Conservation (phyloP, 2,113 vertebrate species). For the Orthochromis indermauri region DNA sequence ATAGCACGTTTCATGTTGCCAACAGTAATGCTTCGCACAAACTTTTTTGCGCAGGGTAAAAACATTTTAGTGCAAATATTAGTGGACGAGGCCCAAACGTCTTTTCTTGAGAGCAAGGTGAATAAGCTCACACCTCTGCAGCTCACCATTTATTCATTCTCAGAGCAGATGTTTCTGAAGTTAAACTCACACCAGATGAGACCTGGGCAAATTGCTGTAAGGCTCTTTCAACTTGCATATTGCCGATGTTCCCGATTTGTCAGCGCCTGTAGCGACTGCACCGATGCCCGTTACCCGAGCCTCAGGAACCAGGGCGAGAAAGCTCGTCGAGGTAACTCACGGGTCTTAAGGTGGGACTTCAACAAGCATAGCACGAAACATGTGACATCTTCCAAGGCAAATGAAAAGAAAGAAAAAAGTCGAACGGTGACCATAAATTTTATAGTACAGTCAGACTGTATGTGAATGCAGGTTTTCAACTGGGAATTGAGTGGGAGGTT, state of each 20-base stretch:
- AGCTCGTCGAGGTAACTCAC: neutral
- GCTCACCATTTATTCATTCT: neutral
- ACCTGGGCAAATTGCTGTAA: neutral
- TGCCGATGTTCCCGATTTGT: neutral
- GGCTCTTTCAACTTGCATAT: neutral
- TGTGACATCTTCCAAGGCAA: neutral
- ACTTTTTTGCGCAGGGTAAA: neutral
- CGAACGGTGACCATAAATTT: neutral
- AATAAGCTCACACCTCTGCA: neutral
- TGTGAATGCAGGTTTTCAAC: neutral
- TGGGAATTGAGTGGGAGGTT: conserved; percentile 9
- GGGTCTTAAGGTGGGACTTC: neutral
- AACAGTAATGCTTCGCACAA: neutral
- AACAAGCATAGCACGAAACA: neutral
- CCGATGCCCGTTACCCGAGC: neutral
- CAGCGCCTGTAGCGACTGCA: neutral
- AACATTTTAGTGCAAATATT: neutral
- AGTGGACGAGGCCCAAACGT: neutral
- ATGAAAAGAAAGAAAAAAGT: neutral
- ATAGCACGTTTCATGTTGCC: neutral
- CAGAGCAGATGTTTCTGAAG: neutral
- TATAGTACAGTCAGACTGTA: neutral
- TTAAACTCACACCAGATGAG: neutral
- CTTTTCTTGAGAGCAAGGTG: neutral
- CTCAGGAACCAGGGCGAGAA: neutral